phyloP scores from a whole-genome alignment of 1,140 invertebrate genomes.

The Ceratina calcarata region DNA sequence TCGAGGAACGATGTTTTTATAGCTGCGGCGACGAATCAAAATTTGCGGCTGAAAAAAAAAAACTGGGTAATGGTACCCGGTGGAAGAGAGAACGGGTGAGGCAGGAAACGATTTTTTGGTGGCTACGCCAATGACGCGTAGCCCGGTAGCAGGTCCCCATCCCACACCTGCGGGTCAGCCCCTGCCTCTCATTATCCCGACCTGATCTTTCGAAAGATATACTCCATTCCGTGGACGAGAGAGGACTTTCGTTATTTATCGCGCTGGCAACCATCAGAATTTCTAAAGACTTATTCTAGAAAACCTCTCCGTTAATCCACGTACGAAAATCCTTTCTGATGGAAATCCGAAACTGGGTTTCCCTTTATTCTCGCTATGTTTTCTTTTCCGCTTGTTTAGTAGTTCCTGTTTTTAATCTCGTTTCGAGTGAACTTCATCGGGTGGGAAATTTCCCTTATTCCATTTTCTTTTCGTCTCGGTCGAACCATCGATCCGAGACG shows the following conservation, averaged over 20 bases:
- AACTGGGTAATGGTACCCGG: not conserved
- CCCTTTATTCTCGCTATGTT: not conserved
- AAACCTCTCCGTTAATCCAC: constrained; percentile 61
- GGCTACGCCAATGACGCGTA: constrained; percentile 77
- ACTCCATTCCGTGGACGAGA: constrained; percentile 45
- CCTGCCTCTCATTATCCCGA: constrained; percentile 78
- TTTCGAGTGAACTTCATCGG: not conserved
- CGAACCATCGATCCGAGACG: too few species aligned
- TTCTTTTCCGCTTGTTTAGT: not conserved
- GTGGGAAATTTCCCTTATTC: too few species aligned
- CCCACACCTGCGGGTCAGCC: constrained; percentile 77
- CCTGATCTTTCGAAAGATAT: constrained; percentile 78
- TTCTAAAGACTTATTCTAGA: constrained; percentile 71
- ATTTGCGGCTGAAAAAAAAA: constrained; percentile 29
- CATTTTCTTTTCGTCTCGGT: too few species aligned
- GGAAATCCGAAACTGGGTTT: constrained; percentile 26
- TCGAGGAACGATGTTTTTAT: constrained; percentile 39
- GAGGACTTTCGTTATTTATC: constrained; percentile 77
- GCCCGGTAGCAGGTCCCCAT: constrained; percentile 76
- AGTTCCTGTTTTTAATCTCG: not conserved
- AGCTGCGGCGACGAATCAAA: constrained; percentile 41
- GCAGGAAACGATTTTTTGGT: constrained; percentile 64
- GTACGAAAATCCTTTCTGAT: constrained; percentile 43
- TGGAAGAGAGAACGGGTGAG: not conserved
- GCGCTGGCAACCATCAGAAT: constrained; percentile 75